Evolutionary conservation across 2,113 vertebrate genomes (phyloP).

Genomic region (Colistium nudipinnis): DNA sequence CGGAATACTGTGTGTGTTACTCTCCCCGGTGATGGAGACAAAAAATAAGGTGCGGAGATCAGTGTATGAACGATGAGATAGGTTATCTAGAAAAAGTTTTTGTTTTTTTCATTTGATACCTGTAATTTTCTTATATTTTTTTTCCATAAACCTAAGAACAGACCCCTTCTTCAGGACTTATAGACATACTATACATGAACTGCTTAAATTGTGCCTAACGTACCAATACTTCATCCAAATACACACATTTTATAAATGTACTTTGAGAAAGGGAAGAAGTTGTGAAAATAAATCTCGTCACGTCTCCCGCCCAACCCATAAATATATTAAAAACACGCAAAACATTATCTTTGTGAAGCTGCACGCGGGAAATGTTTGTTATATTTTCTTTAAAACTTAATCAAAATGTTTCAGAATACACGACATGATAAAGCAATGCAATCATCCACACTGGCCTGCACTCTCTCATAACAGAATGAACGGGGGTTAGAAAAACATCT

Average conservation of each 20-base stretch:
- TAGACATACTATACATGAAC: too few species aligned
- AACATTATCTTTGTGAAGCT: neutral
- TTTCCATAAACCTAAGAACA: too few species aligned
- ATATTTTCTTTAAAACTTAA: neutral
- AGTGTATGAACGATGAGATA: too few species aligned
- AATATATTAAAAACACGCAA: neutral
- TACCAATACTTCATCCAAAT: too few species aligned
- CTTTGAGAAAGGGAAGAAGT: neutral
- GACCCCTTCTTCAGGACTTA: too few species aligned
- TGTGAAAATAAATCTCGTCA: too few species aligned
- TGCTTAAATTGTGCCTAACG: too few species aligned
- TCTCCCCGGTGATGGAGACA: neutral
- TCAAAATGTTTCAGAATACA: neutral
- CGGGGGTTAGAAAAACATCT: neutral
- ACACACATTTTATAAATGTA: too few species aligned
- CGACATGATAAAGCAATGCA: neutral
- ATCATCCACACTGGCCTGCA: neutral
- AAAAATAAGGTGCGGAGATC: too few species aligned
- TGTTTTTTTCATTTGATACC: too few species aligned
- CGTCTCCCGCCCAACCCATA: neutral
- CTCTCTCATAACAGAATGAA: slow-evolving; percentile 4
- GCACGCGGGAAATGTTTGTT: neutral
- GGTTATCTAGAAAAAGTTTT: too few species aligned
- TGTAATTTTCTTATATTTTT: too few species aligned
- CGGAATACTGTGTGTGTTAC: neutral